Evolutionary conservation across 1,140 invertebrate species (phyloP), one percentile per base, ranked within the genome.

Genomic region (Maniola jurtina): DNA sequence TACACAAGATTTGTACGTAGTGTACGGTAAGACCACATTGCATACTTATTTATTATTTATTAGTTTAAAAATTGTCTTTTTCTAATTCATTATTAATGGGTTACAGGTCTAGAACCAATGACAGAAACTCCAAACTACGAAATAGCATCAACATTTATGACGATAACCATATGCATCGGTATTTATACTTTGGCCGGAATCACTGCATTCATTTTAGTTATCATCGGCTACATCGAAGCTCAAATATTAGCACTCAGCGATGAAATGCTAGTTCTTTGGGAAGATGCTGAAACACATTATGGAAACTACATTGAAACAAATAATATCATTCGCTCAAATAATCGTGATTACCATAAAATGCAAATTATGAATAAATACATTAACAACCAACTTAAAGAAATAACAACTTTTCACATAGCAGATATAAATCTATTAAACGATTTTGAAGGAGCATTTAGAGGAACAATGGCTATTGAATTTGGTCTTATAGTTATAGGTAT

Each of bases 91-190:
- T 8, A 52, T 16, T 25, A 55, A 5, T 34, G 11, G 6, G 57
- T 75, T 67, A 33, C 72, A 87, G 84, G 80, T 14, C 42, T 87
- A 6, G 77, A 85, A 47, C 84, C 85, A 34, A 80, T 78, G 67
- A 66, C 52, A 1, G 74, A 78, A 38, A 70, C 79, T 6, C 83
- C 83, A n/a, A 81, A 86, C 47, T 87, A 76, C 60, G 78, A 86
- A 73, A 76, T 84, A 58, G 70, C 76, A 0, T 72, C 70, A 15
- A 40, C 73, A 0, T 66, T 77, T 5, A 66, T 74, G 55, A 71
- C 70, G 0, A 63, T 68, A 14, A 75, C 73, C 54, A 57, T 75
- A 6, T 61, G 79, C 15, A 65, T 73, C 2, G 42, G 40, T 45
- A 34, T 62, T 47, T 61, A 65, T 16, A 47, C 45, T 5, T 13